phyloP scores from a whole-genome alignment of 1,140 invertebrate genomes.

The Neotoxoptera formosana region DNA sequence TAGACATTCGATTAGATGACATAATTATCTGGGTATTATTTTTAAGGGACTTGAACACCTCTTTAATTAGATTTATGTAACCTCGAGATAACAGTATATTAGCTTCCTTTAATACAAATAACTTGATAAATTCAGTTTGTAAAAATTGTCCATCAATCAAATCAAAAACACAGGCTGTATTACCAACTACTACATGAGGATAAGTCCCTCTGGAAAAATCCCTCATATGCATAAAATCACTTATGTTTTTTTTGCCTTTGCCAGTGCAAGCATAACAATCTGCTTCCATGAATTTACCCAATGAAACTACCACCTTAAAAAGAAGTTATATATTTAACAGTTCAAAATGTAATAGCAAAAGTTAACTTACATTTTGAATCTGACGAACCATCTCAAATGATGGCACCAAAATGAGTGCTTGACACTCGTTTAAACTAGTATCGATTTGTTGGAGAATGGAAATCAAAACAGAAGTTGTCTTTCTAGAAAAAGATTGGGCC shows the following conservation, averaged over 20 bases:
- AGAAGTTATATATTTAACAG: conserved; percentile 64
- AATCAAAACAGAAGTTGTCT: conserved; percentile 99
- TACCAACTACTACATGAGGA: conserved; percentile 97
- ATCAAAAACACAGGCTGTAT: conserved; percentile 96
- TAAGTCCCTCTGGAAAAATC: too few species aligned
- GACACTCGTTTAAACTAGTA: conserved; percentile 85
- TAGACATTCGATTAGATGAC: conserved; percentile 97
- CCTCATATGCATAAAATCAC: conserved; percentile 93
- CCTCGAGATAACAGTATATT: conserved; percentile 99
- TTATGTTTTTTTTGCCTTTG: conserved; percentile 96
- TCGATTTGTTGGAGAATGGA: conserved; percentile 98
- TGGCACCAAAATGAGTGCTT: conserved; percentile 97
- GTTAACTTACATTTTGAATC: conserved; percentile 65
- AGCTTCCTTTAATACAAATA: conserved; percentile 99
- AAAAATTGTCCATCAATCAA: conserved; percentile 95
- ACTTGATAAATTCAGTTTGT: conserved; percentile 83
- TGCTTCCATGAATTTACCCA: conserved; percentile 94
- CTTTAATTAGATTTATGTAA: conserved; percentile 99
- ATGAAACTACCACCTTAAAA: conserved; percentile 92
- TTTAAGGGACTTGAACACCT: conserved; percentile 93
- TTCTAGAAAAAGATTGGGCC: conserved; percentile 98
- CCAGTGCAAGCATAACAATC: conserved; percentile 99
- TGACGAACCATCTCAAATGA: conserved; percentile 95
- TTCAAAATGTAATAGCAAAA: conserved; percentile 59
- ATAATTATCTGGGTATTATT: conserved; percentile 89